Evolutionary conservation across 2,113 vertebrate genomes (phyloP), one percentile per base, ranked within the genome.

Genomic region (Silurus asotus): DNA sequence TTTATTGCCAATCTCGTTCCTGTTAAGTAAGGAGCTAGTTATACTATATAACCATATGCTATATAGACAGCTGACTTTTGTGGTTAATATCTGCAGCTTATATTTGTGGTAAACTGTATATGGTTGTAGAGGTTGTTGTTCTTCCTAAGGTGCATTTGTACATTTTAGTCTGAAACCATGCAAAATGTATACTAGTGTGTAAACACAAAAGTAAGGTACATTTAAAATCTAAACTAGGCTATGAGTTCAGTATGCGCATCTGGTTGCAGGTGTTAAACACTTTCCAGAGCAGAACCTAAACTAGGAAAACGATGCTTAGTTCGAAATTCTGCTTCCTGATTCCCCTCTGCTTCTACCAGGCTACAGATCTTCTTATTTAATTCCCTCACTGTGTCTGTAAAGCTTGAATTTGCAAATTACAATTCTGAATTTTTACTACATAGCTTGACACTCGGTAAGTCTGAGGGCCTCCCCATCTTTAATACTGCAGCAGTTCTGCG

Each of bases 401-500:
- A 83, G 85, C 82, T 61, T 45, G 69, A 55, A 45, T 37, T 70
- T 78, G 53, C 45, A 37, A 37, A 37, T 37, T 37, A 86, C 56
- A 75, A 64, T 25, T 56, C 81, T 28, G 67, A 81, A 85, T 82
- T 77, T 85, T 85, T 53, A 82, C 45, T 64, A 23, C 70, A 84
- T 61, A 56, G 55, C 84, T 7, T 81, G 70, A 84, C 61, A 64
- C 69, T 48, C 64, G 8, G 11, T 65, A 48, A 65, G 80, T 48
- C 19, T 83, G 53, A 81, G 81, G 81, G 69, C 28, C 78, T 87
- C 56, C 55, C 61, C 25, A 61, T 56, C 72, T 87, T 87, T 65
- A 79, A 89, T 70, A 83, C 79, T 55, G 86, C 82, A 59, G 19
- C 45, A 0, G 83, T 70, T 45, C 17, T 48, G 37, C 28, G 45